Conservation (phyloP, 35 echinoderm and acorn worm species). For the Strongylocentrotus purpuratus region DNA sequence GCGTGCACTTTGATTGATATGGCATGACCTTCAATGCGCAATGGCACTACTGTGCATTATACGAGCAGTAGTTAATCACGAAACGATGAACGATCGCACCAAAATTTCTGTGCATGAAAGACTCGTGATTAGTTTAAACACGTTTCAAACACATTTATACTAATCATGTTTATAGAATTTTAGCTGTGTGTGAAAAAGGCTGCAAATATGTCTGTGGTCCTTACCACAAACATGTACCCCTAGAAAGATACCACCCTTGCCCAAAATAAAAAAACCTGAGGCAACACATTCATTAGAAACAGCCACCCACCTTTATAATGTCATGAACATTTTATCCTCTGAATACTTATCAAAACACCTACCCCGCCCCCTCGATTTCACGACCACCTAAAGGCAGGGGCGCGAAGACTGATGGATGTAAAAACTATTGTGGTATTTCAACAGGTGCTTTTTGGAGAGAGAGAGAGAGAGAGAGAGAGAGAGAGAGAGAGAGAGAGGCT, state of each 20-base stretch:
- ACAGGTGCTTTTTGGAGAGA: neutral
- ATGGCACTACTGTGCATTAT: no score
- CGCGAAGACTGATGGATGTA: neutral
- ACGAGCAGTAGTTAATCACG: no score
- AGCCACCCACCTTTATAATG: neutral
- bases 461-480: neutral
- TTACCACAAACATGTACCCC: neutral
- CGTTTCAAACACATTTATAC: no score
- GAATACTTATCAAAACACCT: neutral
- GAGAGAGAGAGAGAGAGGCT: neutral
- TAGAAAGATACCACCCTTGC: neutral
- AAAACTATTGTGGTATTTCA: neutral
- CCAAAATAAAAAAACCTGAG: neutral
- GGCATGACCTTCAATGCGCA: no score
- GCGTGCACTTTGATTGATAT: no score
- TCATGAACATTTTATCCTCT: neutral
- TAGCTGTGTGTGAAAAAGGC: no score
- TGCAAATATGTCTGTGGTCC: neutral
- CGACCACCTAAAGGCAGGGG: neutral
- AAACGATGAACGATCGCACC: no score
- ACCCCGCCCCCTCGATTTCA: neutral
- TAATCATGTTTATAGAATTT: no score
- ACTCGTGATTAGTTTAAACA: no score
- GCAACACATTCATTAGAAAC: neutral
- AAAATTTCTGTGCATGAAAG: no score